A percentile compares a stretch with the other conserved stretches of the same genome.
Evolutionary conservation across 2,888 invertebrate species (phyloP).

Genomic region (Chesias legatella): DNA sequence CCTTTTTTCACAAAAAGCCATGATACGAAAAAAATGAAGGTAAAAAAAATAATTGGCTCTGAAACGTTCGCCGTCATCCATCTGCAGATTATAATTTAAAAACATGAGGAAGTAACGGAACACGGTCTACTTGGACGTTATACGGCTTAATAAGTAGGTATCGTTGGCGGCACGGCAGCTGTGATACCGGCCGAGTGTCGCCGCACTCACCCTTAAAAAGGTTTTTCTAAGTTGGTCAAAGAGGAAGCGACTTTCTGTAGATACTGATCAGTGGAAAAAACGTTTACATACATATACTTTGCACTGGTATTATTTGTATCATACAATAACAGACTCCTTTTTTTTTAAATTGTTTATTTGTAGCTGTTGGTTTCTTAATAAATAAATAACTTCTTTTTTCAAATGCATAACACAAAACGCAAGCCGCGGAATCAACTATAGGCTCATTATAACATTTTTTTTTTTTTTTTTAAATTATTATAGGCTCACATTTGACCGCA

Average conservation of each 20-base stretch:
- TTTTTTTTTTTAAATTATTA: too few species aligned
- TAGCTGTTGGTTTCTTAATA: too few species aligned
- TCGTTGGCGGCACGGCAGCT: slow-evolving; percentile 76
- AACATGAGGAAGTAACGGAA: slow-evolving; percentile 66
- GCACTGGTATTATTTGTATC: too few species aligned
- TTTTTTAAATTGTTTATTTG: too few species aligned
- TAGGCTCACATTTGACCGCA: too few species aligned
- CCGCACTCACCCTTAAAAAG: slow-evolving; percentile 69
- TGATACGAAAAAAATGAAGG: slow-evolving; percentile 28
- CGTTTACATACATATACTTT: not conserved
- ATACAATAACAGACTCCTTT: too few species aligned
- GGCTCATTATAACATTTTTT: too few species aligned
- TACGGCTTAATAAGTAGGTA: slow-evolving; percentile 77
- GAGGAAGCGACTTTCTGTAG: slow-evolving; percentile 41
- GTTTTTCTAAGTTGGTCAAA: slow-evolving; percentile 41
- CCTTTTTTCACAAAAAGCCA: slow-evolving; percentile 12
- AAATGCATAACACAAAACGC: too few species aligned
- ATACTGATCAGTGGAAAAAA: not conserved
- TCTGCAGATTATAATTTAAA: slow-evolving; percentile 70
- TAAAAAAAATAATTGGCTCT: slow-evolving; percentile 46
- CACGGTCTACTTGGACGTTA: slow-evolving; percentile 49
- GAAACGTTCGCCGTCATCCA: slow-evolving; percentile 47
- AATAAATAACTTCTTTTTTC: too few species aligned
- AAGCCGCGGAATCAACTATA: too few species aligned
- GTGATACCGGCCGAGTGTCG: slow-evolving; percentile 75